phyloP scores from a whole-genome alignment of 2,113 vertebrate genomes.

The Erythrocercus mccallii region DNA sequence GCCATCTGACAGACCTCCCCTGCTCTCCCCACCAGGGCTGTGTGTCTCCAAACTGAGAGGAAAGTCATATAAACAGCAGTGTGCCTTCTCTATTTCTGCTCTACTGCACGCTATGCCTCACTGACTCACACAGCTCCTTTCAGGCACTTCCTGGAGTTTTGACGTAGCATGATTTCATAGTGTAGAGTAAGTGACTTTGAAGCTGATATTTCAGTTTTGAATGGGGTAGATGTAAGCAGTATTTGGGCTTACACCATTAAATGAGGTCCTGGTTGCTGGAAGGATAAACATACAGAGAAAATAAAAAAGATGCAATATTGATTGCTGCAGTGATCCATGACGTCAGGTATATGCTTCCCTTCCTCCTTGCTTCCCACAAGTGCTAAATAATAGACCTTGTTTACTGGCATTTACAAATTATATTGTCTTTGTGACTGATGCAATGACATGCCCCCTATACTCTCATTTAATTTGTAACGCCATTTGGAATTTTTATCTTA shows the following conservation, averaged over 20 bases:
- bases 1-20: background rate
- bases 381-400: background rate
- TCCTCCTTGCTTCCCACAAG: background rate
- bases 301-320: background rate
- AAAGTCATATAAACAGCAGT: background rate
- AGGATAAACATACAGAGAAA: background rate
- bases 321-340: background rate
- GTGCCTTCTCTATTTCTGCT: background rate
- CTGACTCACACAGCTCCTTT: background rate
- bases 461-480: background rate
- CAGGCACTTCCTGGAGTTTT: background rate
- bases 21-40: background rate
- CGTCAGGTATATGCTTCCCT: background rate
- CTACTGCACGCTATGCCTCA: background rate
- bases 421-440: background rate
- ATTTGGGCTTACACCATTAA: background rate
- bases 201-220: background rate
- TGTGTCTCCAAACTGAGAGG: background rate
- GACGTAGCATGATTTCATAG: background rate
- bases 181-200: background rate
- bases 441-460: background rate
- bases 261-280: background rate
- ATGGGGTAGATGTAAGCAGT: background rate
- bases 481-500: background rate
- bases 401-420: slow-evolving; percentile 15